Conservation (phyloP, 2,888 invertebrate genomes). For the Trisateles emortualis region DNA sequence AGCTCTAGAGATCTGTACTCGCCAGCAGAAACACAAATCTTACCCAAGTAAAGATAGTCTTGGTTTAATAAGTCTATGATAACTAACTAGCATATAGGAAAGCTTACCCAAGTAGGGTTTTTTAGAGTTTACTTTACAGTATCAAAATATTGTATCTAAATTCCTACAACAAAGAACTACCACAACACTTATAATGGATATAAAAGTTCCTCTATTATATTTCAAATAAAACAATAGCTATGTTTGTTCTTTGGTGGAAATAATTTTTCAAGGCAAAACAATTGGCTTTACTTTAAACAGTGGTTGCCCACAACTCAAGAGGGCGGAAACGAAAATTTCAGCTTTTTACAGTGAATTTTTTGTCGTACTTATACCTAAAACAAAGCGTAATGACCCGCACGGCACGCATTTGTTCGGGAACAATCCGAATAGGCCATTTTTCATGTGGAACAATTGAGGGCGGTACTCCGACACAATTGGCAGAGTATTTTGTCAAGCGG, state of each 20-base stretch:
- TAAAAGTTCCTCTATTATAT: slow-evolving; percentile 42
- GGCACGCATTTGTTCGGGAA: slow-evolving; percentile 85
- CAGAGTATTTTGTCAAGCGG: slow-evolving; percentile 85
- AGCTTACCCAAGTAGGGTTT: too few species aligned
- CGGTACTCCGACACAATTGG: slow-evolving; percentile 84
- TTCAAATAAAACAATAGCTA: slow-evolving; percentile 50
- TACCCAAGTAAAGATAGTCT: too few species aligned
- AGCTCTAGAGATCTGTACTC: too few species aligned
- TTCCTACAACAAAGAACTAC: slow-evolving; percentile 29
- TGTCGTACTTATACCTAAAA: slow-evolving; percentile 83
- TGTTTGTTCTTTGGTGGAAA: slow-evolving; percentile 49
- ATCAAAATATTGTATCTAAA: slow-evolving; percentile 10
- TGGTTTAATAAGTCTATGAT: too few species aligned
- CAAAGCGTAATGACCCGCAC: slow-evolving; percentile 86
- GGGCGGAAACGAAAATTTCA: slow-evolving; percentile 75
- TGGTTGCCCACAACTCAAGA: slow-evolving; percentile 72
- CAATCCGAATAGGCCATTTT: slow-evolving; percentile 86
- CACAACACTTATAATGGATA: slow-evolving; percentile 21
- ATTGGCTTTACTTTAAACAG: slow-evolving; percentile 74
- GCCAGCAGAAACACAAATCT: too few species aligned
- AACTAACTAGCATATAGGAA: too few species aligned
- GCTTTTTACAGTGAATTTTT: slow-evolving; percentile 79
- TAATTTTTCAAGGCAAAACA: slow-evolving; percentile 68
- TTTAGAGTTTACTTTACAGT: too few species aligned
- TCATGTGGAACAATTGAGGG: slow-evolving; percentile 86